A percentile compares a stretch with the other conserved stretches of the same genome.
phyloP scores from a whole-genome alignment of 2,797 vertebrate species.

The Pseudotriccus pelzelni region DNA sequence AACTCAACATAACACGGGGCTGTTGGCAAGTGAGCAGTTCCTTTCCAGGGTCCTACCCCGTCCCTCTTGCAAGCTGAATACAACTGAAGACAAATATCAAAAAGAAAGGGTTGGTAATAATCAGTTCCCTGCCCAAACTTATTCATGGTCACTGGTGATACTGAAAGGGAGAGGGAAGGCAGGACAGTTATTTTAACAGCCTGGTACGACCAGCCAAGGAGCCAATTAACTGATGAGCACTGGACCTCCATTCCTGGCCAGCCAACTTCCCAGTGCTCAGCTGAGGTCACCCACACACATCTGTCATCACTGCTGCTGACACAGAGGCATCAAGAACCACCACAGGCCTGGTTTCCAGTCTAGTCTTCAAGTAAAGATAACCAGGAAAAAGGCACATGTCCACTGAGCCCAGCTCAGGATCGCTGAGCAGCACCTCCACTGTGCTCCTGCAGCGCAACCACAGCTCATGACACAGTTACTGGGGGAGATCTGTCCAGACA shows the following conservation, averaged over 20 bases:
- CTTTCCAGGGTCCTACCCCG: not conserved
- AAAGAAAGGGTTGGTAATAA: not conserved
- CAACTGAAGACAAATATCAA: not conserved
- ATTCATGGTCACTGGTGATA: not conserved
- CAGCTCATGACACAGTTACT: not conserved
- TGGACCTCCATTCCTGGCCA: not conserved
- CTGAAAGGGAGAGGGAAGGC: not conserved
- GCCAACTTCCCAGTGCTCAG: not conserved
- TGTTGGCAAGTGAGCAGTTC: not conserved
- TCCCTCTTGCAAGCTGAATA: rapidly evolving
- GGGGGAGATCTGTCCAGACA: not conserved
- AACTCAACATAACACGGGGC: not conserved
- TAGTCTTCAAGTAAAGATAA: not conserved
- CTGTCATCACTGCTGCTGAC: not conserved
- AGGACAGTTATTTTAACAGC: not conserved
- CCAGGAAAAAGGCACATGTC: not conserved
- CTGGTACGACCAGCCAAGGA: not conserved
- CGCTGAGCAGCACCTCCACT: not conserved
- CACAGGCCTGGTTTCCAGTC: not conserved
- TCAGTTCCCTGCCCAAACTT: not conserved
- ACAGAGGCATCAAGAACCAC: rapidly evolving
- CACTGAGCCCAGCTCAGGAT: not conserved
- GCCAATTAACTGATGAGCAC: not conserved
- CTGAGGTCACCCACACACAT: not conserved
- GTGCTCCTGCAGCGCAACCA: not conserved